Evolutionary conservation across 2,888 invertebrate species (phyloP).

Genomic region (Lepetodrilus schrolli): DNA sequence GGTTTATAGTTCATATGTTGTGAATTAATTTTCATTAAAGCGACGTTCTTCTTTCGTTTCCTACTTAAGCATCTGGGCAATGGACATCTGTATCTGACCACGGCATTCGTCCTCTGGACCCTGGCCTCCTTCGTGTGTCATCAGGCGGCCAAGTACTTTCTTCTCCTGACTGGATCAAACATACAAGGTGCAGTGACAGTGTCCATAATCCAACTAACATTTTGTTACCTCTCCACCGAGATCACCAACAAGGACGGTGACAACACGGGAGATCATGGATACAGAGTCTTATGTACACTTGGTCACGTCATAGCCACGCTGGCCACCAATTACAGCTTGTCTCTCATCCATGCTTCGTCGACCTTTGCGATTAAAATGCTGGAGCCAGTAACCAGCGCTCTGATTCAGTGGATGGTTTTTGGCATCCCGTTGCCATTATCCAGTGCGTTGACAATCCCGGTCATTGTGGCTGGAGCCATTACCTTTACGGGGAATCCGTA

Average conservation of each 20-base stretch:
- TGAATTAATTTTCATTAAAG: no score
- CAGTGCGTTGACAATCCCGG: conserved; percentile 34
- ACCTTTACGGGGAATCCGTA: conserved; percentile 33
- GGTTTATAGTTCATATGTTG: no score
- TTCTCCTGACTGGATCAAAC: neutral
- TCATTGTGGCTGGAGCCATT: conserved; percentile 37
- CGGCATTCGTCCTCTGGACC: conserved; percentile 42
- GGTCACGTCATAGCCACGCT: conserved; percentile 18
- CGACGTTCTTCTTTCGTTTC: no score
- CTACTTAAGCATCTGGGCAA: no score
- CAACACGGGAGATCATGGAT: neutral
- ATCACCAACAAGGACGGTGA: neutral
- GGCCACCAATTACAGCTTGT: conserved; percentile 43
- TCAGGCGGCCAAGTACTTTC: conserved; percentile 35
- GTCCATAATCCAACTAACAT: neutral
- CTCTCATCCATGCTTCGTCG: conserved; percentile 40
- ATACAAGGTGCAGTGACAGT: neutral
- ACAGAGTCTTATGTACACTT: neutral
- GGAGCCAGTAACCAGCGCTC: conserved; percentile 43
- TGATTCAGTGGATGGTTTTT: conserved; percentile 35
- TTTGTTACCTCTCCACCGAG: neutral
- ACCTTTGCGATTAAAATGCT: conserved; percentile 46
- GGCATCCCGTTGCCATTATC: conserved; percentile 12
- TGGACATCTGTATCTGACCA: no score
- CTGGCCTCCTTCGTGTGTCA: conserved; percentile 45